Percentiles rank a stretch among this genome's conserved stretches.
These are phyloP conservation scores for Mimachlamys varia DNA, from an alignment of 2,888 invertebrate species.

Conservation along the genomic window DNA sequence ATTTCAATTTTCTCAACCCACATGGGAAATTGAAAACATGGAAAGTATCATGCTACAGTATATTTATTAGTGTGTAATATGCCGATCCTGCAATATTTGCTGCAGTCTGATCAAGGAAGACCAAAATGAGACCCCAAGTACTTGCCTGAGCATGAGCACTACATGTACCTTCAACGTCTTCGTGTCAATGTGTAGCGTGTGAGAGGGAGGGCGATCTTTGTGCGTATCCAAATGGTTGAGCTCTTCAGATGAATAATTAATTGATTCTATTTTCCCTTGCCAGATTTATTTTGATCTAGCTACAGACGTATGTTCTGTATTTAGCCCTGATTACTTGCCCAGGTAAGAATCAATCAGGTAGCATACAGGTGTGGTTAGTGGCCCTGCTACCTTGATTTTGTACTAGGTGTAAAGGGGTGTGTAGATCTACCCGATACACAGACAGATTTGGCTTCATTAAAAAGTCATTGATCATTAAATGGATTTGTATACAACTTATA, in stretches of 20 bases:
- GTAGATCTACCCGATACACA: background rate
- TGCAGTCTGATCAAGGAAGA: background rate
- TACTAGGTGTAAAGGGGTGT: background rate
- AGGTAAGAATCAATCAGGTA: slow-evolving; percentile 33
- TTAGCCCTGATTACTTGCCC: slow-evolving; percentile 25
- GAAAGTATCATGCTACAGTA: background rate
- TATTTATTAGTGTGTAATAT: background rate
- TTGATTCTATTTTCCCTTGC: background rate
- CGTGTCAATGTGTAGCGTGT: slow-evolving; percentile 12
- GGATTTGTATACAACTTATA: background rate
- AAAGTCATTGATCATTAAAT: background rate
- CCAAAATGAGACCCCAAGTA: background rate
- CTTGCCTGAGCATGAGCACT: too few species aligned
- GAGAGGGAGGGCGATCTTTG: background rate
- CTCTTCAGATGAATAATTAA: slow-evolving; percentile 29
- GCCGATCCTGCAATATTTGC: background rate
- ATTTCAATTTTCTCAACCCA: background rate
- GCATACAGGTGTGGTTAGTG: background rate
- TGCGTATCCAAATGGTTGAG: slow-evolving; percentile 26
- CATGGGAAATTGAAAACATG: slow-evolving; percentile 21
- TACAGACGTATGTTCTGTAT: slow-evolving; percentile 28
- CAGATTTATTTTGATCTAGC: slow-evolving; percentile 34
- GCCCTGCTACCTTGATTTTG: background rate
- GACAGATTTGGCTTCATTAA: background rate
- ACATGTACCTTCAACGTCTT: background rate